Percentiles rank a stretch among this genome's conserved stretches.
phyloP scores from a whole-genome alignment of 2,797 vertebrate species.

The Sebastes steindachneri region DNA sequence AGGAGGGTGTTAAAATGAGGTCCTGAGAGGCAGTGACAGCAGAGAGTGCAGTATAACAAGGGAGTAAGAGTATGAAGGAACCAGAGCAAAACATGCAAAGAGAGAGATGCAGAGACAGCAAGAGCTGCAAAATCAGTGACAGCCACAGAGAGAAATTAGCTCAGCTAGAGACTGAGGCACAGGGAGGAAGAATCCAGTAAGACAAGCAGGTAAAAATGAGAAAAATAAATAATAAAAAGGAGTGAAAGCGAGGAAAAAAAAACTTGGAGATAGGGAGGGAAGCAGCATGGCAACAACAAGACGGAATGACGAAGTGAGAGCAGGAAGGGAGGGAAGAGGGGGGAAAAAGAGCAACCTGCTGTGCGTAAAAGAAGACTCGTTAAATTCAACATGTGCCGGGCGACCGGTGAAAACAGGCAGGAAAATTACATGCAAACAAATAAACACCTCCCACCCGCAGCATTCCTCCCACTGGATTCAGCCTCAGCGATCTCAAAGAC shows the following conservation, averaged over 20 bases:
- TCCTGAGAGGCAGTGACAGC: slow-evolving; percentile 65
- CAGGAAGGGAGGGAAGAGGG: not conserved
- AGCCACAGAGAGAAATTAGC: slow-evolving; percentile 64
- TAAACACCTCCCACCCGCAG: slow-evolving; percentile 46
- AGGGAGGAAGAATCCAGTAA: slow-evolving; percentile 32
- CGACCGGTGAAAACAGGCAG: slow-evolving; percentile 15
- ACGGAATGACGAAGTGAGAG: slow-evolving; percentile 6
- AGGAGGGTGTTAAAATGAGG: slow-evolving; percentile 57
- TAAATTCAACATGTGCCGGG: slow-evolving; percentile 40
- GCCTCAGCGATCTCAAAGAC: slow-evolving; percentile 15
- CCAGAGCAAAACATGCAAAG: slow-evolving; percentile 38
- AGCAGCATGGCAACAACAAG: slow-evolving; percentile 33
- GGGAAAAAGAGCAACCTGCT: not conserved
- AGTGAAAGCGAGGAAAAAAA: not conserved
- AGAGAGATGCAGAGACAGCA: slow-evolving; percentile 47
- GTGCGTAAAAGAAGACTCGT: slow-evolving; percentile 34
- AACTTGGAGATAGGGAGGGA: not conserved
- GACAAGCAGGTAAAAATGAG: slow-evolving; percentile 22
- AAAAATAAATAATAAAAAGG: not conserved
- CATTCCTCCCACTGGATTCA: slow-evolving; percentile 48
- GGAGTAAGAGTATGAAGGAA: slow-evolving; percentile 43
- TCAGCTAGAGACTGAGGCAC: slow-evolving; percentile 42
- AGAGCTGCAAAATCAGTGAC: slow-evolving; percentile 54
- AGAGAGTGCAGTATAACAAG: slow-evolving; percentile 59
- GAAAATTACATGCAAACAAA: slow-evolving; percentile 68